A percentile compares a stretch with the other conserved stretches of the same genome.
Conservation (phyloP, 2,797 vertebrate genomes). For the Gobio occitaniae region DNA sequence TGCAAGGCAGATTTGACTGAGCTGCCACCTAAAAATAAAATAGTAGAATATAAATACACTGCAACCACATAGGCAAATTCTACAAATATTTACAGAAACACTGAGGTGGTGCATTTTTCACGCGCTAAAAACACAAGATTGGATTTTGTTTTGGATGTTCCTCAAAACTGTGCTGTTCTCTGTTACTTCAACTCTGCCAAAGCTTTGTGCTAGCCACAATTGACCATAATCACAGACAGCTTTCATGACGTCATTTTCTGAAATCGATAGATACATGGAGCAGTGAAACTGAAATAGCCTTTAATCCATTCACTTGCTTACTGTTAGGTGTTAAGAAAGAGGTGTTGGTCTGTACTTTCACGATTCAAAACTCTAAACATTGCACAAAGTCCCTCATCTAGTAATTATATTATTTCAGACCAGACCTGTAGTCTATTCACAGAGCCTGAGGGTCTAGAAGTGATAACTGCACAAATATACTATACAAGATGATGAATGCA, state of each 20-base stretch:
- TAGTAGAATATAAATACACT: neutral
- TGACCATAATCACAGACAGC: neutral
- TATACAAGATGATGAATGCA: conserved; percentile 3
- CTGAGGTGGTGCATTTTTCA: neutral
- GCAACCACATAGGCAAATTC: neutral
- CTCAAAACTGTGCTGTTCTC: neutral
- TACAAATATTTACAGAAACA: neutral
- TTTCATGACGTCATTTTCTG: conserved; percentile 3
- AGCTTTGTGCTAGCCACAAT: neutral
- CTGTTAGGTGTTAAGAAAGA: neutral
- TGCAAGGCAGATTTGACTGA: neutral
- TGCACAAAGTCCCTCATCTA: neutral
- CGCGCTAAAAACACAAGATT: neutral
- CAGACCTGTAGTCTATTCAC: neutral
- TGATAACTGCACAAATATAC: neutral
- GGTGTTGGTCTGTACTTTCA: neutral
- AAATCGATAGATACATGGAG: neutral
- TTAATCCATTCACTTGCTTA: neutral
- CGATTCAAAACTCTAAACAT: neutral
- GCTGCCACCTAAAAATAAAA: conserved; percentile 12
- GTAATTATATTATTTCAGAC: neutral
- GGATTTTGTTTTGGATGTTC: neutral
- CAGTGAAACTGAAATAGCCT: conserved; percentile 29
- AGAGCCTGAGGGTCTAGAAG: neutral
- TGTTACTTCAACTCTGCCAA: neutral